These are phyloP conservation scores for Drosophila anomelani DNA, from an alignment of 2,888 invertebrate species.

Conservation along the genomic window DNA sequence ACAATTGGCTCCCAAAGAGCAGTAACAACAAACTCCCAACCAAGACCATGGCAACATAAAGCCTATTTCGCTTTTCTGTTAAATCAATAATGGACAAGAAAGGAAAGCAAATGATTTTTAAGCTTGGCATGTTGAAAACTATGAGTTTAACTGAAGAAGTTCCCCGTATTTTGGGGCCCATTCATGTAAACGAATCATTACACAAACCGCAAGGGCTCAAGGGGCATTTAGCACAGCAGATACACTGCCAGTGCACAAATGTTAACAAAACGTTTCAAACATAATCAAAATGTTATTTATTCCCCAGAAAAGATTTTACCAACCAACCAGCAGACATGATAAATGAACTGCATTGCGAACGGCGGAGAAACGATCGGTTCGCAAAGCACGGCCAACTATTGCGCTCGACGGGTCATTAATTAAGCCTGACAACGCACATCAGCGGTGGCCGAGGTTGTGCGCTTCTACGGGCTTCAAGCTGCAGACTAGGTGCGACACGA, in stretches of 20 bases:
- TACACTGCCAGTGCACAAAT: constrained; percentile 29
- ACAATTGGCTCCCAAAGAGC: background rate
- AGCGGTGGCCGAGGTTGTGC: constrained; percentile 8
- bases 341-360: constrained; percentile 60
- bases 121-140: constrained; percentile 41
- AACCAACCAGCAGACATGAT: constrained; percentile 56
- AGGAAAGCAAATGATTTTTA: constrained; percentile 28
- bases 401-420: constrained; percentile 69
- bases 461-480: constrained; percentile 11
- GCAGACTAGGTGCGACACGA: constrained; percentile 16
- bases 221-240: constrained; percentile 55
- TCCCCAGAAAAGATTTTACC: constrained; percentile 49
- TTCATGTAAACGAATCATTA: constrained; percentile 71
- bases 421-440: constrained; percentile 57
- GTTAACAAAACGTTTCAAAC: constrained; percentile 58
- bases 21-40: background rate
- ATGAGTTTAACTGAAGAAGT: background rate
- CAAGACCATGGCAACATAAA: background rate
- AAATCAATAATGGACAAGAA: constrained; percentile 16
- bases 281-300: constrained; percentile 71
- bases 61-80: constrained; percentile 26
- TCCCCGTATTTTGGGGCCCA: constrained; percentile 11
- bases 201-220: constrained; percentile 59
- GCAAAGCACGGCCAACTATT: constrained; percentile 62
- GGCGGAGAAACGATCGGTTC: constrained; percentile 52